phyloP scores from a whole-genome alignment of 2,888 invertebrate species.

The Elgonia sp. region DNA sequence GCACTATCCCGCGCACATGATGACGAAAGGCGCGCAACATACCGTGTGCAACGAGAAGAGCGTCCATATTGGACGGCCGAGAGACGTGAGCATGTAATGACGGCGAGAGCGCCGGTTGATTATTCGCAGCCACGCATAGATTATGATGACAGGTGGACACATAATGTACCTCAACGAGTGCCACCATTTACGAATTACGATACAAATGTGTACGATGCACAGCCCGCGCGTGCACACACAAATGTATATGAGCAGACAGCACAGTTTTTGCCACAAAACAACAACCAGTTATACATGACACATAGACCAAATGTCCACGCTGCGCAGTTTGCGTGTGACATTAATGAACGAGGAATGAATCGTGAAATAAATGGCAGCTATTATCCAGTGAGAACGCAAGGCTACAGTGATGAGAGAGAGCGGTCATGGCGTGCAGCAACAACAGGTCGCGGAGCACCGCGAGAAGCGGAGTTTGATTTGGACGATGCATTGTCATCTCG shows the following conservation, averaged over 20 bases:
- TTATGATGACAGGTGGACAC: constrained; percentile 2
- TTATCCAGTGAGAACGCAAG: not conserved
- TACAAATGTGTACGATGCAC: not conserved
- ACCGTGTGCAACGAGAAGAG: not conserved
- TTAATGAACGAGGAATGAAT: constrained; percentile 2
- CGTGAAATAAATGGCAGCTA: constrained; percentile 1
- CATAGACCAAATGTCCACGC: constrained; percentile 21
- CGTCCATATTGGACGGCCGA: not conserved
- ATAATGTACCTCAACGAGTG: constrained; percentile 4
- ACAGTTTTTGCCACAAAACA: not conserved
- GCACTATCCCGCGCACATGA: constrained; percentile 1
- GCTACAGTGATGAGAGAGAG: not conserved
- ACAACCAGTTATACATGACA: not conserved
- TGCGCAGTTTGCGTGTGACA: constrained; percentile 42
- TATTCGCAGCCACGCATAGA: not conserved
- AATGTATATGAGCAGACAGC: not conserved
- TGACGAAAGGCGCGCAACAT: constrained; percentile 11
- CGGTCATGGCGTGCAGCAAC: constrained; percentile 12
- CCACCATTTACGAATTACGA: not conserved
- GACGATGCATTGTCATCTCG: not conserved
- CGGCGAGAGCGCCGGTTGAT: not conserved
- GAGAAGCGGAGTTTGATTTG: not conserved
- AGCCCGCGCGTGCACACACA: not conserved
- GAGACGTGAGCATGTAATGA: not conserved
- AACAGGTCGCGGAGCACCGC: not conserved